Evolutionary conservation across 1,140 invertebrate species (phyloP), one percentile per base, ranked within the genome.

Genomic region (Psilanteris sp.): DNA sequence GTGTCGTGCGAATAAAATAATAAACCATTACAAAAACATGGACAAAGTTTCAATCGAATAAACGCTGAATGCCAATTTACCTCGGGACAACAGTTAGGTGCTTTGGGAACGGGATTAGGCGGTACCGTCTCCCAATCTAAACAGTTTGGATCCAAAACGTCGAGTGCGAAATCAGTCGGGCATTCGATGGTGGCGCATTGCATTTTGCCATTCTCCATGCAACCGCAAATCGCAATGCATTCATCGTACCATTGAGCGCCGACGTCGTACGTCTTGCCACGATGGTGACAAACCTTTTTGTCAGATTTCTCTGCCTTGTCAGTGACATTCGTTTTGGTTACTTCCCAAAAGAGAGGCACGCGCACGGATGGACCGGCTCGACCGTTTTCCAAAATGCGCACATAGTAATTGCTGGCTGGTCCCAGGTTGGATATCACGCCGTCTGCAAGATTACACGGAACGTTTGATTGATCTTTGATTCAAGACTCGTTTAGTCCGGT

Each of bases 51-150:
- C n/a, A n/a, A n/a, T n/a, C n/a, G n/a, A n/a, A n/a, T n/a, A n/a
- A n/a, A n/a, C n/a, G n/a, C n/a, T n/a, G n/a, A n/a, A n/a, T n/a
- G n/a, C n/a, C n/a, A n/a, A n/a, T n/a, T 48, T 64, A 88, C 87
- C 76, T 87, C 90, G 0, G 95, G 94, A 85, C 96, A 97, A 84
- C 96, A 97, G 67, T 93, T 91, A 0, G 96, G 95, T 4, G 94
- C 91, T 32, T 89, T 90, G 0, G 95, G 92, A 9, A 90, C 86
- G 71, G 94, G 94, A 80, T 93, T 88, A 0, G 92, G 89, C 0
- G 94, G 93, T 8, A 92, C 92, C 0, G 92, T 92, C 73, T 95
- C 94, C 96, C 96, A 97, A 64, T 93, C 91, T 0, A 96, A 82
- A 82, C 96, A 97, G 32, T 93, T 90, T 0, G 94, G 92, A 79